Conservation (phyloP, 2,888 invertebrate genomes). For the Pandemis corylana region DNA sequence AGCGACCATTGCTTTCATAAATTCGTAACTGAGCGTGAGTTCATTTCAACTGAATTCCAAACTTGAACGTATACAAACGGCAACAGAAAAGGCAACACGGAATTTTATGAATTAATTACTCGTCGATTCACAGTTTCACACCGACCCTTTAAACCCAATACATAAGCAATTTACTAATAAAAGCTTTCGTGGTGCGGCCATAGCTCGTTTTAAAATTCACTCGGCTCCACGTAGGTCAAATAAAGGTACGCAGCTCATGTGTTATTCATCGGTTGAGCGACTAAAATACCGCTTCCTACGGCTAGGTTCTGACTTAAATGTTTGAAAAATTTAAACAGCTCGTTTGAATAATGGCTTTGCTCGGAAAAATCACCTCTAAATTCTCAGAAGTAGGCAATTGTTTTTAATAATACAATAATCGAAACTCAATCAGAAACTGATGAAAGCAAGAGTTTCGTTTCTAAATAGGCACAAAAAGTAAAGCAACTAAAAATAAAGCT, state of each 20-base stretch:
- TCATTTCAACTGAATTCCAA: not conserved
- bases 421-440: not conserved
- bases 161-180: conserved; percentile 26
- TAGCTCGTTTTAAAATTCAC: conserved; percentile 55
- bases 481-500: not conserved
- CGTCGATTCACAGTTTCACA: conserved; percentile 14
- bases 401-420: not conserved
- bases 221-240: conserved; percentile 59
- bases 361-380: not conserved
- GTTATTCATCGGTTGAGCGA: conserved; percentile 61
- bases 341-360: conserved; percentile 20
- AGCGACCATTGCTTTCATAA: no score
- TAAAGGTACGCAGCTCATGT: conserved; percentile 63
- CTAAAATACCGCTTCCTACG: conserved; percentile 46
- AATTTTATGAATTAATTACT: conserved; percentile 13
- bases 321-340: conserved; percentile 24
- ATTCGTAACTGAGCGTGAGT: not conserved
- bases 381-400: not conserved
- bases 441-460: not conserved
- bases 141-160: conserved; percentile 8
- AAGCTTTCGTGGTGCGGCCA: conserved; percentile 11
- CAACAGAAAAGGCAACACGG: not conserved
- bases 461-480: not conserved
- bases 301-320: conserved; percentile 25
- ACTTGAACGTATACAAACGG: not conserved